Percentiles rank a stretch among this genome's conserved stretches.
phyloP scores from a whole-genome alignment of 2,113 vertebrate species.

The Marmota monax region DNA sequence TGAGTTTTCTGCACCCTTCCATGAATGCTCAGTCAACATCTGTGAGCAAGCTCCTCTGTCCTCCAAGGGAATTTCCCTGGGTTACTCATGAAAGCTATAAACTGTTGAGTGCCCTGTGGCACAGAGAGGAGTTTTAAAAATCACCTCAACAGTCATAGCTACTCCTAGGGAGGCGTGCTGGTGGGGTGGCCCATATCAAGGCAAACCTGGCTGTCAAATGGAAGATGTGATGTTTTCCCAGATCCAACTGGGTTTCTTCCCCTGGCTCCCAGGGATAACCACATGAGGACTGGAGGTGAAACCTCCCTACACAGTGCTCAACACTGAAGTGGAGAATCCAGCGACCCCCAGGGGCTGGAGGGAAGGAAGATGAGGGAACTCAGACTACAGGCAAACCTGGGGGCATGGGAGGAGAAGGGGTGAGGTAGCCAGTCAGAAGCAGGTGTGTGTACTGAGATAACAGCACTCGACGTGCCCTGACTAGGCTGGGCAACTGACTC shows the following conservation, averaged over 20 bases:
- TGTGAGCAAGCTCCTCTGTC: background rate
- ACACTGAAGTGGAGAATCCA: background rate
- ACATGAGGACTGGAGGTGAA: background rate
- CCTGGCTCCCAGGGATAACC: too few species aligned
- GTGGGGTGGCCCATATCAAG: too few species aligned
- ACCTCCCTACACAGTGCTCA: background rate
- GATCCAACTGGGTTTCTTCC: too few species aligned
- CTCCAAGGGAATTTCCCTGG: background rate
- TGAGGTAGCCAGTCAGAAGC: background rate
- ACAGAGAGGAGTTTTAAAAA: background rate
- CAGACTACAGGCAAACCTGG: background rate
- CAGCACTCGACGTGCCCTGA: fast-evolving
- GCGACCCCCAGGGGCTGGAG: background rate
- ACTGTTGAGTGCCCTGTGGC: background rate
- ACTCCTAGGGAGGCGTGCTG: background rate
- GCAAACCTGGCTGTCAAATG: background rate
- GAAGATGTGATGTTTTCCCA: background rate
- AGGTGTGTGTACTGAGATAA: background rate
- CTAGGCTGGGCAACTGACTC: background rate
- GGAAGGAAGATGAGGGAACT: background rate
- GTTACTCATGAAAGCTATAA: background rate
- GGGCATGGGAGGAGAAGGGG: background rate
- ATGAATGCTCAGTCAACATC: fast-evolving
- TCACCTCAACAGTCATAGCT: background rate
- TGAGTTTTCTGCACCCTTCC: background rate